phyloP scores from a whole-genome alignment of 2,797 vertebrate species.

The Monodelphis domestica region DNA sequence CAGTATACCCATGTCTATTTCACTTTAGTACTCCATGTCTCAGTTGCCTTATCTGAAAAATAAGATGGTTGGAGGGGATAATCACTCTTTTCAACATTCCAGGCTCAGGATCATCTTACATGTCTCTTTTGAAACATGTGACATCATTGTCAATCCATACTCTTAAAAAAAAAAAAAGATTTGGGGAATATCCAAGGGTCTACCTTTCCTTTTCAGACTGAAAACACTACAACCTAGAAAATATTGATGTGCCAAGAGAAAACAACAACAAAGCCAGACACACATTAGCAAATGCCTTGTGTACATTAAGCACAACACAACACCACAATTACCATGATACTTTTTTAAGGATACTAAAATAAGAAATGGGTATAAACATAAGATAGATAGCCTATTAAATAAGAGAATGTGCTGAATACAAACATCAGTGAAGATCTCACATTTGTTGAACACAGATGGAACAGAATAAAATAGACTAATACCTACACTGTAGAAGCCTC shows the following conservation, averaged over 20 bases:
- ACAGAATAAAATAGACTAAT: conserved; percentile 47
- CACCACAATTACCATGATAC: conserved; percentile 14
- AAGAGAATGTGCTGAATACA: conserved; percentile 25
- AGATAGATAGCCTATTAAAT: conserved; percentile 3
- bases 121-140: neutral
- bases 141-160: neutral
- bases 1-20: neutral
- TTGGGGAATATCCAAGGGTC: neutral
- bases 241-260: conserved; percentile 30
- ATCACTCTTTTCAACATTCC: neutral
- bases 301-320: conserved; percentile 20
- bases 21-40: neutral
- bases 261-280: conserved; percentile 35
- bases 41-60: neutral
- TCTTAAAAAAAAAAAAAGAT: neutral
- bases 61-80: neutral
- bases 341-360: conserved; percentile 53
- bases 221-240: conserved; percentile 26
- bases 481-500: conserved; percentile 11
- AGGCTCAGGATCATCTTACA: neutral
- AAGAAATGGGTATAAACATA: neutral
- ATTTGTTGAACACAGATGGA: conserved; percentile 66
- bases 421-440: conserved; percentile 20
- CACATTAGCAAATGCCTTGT: conserved; percentile 12
- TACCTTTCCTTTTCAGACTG: neutral